Evolutionary conservation across 2,888 invertebrate species (phyloP).

Genomic region (Limnephilus auricula): DNA sequence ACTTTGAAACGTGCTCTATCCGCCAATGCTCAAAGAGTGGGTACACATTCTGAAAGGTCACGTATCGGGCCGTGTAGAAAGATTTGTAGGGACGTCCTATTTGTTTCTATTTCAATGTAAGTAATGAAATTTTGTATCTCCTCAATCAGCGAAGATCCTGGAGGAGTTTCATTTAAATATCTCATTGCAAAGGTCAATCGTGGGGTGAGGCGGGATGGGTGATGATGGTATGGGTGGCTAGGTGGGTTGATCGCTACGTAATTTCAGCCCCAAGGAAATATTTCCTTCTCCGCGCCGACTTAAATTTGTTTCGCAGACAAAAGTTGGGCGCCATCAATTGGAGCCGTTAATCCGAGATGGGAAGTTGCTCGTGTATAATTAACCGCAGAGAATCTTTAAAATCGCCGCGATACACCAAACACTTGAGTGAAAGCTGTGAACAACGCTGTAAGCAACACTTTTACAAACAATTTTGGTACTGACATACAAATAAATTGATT

Average conservation of each 20-base stretch:
- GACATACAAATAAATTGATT: no score
- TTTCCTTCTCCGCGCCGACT: constrained; percentile 21
- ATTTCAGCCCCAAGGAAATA: constrained; percentile 22
- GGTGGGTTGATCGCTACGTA: not conserved
- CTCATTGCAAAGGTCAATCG: constrained; percentile 13
- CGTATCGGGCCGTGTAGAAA: no score
- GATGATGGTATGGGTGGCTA: not conserved
- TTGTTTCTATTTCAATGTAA: not conserved
- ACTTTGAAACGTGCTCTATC: no score
- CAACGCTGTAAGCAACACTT: not conserved
- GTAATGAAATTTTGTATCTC: constrained; percentile 11
- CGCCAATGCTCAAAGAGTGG: no score
- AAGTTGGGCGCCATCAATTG: constrained; percentile 48
- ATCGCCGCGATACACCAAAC: constrained; percentile 52
- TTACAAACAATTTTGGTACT: not conserved
- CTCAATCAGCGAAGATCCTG: not conserved
- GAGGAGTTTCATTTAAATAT: constrained; percentile 9
- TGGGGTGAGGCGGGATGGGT: not conserved
- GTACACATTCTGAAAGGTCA: no score
- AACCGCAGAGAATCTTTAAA: constrained; percentile 50
- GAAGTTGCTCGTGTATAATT: constrained; percentile 58
- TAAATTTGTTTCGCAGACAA: constrained; percentile 42
- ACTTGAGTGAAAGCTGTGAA: not conserved
- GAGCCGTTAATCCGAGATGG: constrained; percentile 50
- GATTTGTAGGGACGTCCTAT: not conserved